Base-by-base conservation (phyloP, 2,113 vertebrate species). In the Papio anubis region DNA sequence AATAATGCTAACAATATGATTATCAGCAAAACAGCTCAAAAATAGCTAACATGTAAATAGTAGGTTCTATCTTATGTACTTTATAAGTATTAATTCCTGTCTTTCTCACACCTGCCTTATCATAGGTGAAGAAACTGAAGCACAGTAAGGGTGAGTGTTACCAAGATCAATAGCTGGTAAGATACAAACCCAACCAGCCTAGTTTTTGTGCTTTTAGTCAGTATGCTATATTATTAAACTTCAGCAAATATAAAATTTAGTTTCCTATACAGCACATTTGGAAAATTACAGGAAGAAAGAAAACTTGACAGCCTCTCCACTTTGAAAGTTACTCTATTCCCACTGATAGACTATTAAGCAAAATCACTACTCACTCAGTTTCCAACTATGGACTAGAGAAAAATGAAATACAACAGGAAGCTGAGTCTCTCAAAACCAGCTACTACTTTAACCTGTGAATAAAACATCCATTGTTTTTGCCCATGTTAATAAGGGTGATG, bases 301-400 rank as follows among this genome's bases (percentile, higher is more conserved):
- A 66, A 76, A 89, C 61, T 10, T 45, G 64, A 43, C 0, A 7
- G 25, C 5, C 7, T 66, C 76, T 88, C 40, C 59, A 66, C 11
- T 57, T 20, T 38, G 52, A 92, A 95, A 68, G 16, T 73, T 72
- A 86, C 52, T 92, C 27, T 52, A 64, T 86, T 48, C 21, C 40
- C 70, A 72, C 2, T 35, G 32, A 75, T 79, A 32, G 8, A 40
- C 23, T 52, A 20, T 73, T 64, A 91, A 83, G 45, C 27, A 52
- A 80, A 88, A 93, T 9, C 61, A 16, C 52, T 32, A 79, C 38
- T 45, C 23, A 30, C 48, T 83, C n/a, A 1, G 16, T n/a, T 93
- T 84, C 76, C 68, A 83, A 16, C 3, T 12, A 38, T 1, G 35
- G 21, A 52, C 35, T 45, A 38, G 21, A 52, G 40, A 88, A 79